These are phyloP conservation scores for Pantelozetes paolii DNA, from an alignment of 2,888 invertebrate species.

Conservation along the genomic window DNA sequence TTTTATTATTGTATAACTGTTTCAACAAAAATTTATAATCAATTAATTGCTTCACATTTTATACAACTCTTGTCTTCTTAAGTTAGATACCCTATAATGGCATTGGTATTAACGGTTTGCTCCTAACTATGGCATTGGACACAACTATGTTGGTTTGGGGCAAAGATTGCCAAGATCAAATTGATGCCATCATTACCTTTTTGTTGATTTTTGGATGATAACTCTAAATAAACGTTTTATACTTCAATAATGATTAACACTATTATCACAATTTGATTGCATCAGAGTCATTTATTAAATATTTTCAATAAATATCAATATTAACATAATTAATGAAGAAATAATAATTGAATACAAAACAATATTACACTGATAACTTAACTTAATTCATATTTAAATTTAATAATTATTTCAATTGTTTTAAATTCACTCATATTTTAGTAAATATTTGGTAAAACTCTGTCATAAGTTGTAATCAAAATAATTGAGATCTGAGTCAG, in stretches of 20 bases:
- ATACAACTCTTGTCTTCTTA: background rate
- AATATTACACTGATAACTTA: no score
- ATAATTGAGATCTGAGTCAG: no score
- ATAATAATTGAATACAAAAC: no score
- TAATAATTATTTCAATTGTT: no score
- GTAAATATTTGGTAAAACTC: no score
- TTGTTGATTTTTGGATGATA: no score
- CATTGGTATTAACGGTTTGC: background rate
- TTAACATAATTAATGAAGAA: no score
- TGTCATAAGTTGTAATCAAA: no score
- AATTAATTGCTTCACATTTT: background rate
- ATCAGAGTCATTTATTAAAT: no score
- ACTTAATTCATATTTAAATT: no score
- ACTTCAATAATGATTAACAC: background rate
- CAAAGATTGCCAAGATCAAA: background rate
- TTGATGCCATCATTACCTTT: background rate
- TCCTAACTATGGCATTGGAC: background rate
- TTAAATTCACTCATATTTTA: no score
- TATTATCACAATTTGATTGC: background rate
- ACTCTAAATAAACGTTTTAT: background rate
- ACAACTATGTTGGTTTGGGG: background rate
- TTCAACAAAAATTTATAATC: background rate
- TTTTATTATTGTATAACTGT: slow-evolving; percentile 52
- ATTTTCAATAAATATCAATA: no score
- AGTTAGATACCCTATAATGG: background rate